phyloP scores from a whole-genome alignment of 2,113 vertebrate species.

The Montifringilla adamsi region DNA sequence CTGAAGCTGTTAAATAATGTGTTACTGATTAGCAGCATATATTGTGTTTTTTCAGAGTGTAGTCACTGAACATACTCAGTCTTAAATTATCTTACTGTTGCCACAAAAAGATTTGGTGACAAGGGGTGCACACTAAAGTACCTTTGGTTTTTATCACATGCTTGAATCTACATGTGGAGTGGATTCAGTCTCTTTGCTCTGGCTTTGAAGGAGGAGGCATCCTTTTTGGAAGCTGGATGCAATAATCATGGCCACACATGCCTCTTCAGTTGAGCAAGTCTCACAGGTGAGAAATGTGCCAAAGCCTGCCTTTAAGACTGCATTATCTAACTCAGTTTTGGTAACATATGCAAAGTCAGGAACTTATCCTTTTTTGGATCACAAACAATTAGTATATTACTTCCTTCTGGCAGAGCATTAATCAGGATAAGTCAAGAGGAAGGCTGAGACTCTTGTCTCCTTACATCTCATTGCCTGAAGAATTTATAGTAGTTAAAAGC shows the following conservation, averaged over 20 bases:
- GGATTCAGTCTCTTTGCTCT: neutral
- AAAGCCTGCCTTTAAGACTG: neutral
- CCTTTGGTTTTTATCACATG: neutral
- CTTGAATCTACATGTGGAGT: neutral
- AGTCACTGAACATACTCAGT: neutral
- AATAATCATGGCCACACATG: neutral
- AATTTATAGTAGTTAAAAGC: slow-evolving; percentile 17
- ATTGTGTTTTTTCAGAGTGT: neutral
- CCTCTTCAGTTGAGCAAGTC: neutral
- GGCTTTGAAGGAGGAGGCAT: neutral
- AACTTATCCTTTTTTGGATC: slow-evolving; percentile 12
- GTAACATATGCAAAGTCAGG: slow-evolving; percentile 24
- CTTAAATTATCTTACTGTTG: neutral
- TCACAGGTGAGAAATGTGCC: neutral
- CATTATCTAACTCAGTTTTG: neutral
- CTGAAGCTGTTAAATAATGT: neutral
- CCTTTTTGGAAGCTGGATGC: neutral
- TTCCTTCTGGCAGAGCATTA: slow-evolving; percentile 40
- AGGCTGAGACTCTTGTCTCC: slow-evolving; percentile 4
- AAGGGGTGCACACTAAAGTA: neutral
- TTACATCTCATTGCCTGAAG: neutral
- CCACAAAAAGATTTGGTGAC: neutral
- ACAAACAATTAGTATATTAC: slow-evolving; percentile 31
- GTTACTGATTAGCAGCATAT: neutral
- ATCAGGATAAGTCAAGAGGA: neutral